Evolutionary conservation across 2,113 vertebrate genomes (phyloP), one percentile per base, ranked within the genome.

Genomic region (Podocnemis expansa): DNA sequence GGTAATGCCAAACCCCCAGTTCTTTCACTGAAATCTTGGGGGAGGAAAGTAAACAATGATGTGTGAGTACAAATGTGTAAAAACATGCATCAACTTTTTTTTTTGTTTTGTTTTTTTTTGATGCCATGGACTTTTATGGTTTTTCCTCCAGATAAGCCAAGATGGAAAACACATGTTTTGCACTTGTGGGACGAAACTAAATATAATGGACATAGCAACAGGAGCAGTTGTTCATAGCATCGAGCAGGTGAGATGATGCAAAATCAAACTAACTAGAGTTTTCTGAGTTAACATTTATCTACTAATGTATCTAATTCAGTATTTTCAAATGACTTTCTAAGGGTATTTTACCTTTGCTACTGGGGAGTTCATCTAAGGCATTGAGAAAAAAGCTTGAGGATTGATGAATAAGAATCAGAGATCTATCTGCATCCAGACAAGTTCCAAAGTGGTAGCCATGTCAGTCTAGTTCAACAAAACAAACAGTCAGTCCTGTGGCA

Each of bases 101-200:
- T 31, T 52, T 1, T n/a, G n/a, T n/a, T n/a, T n/a, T n/a, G n/a
- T n/a, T n/a, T n/a, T n/a, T 29, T 2, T 31, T 52, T 1, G 1
- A 0, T 3, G 5, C 49, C 8, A 2, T n/a, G 2, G 24, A 75
- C 8, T 0, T 1, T n/a, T 6, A 14, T 0, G 41, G 31, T 9
- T 11, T 89, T 67, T 60, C 17, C 43, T 29, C 6, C 80, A 99
- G 99, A 94, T 99, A 17, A 99, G 98, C 95, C 98, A 96, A 3
- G 98, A 99, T 97, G 99, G 99, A 31, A 98, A 98, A 34, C 97
- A 98, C 96, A 98, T 99, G 83, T 99, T 99, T 55, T 99, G 99
- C 73, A 97, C 98, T 8, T 99, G 99, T 75, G 99, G 98, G 12
- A 98, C 97, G 81, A 98, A 97, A 88, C 97, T 99, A 73, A 99